A percentile compares a stretch with the other conserved stretches of the same genome.
Conservation (phyloP, 2,797 vertebrate species). For the Antennarius maculatus region DNA sequence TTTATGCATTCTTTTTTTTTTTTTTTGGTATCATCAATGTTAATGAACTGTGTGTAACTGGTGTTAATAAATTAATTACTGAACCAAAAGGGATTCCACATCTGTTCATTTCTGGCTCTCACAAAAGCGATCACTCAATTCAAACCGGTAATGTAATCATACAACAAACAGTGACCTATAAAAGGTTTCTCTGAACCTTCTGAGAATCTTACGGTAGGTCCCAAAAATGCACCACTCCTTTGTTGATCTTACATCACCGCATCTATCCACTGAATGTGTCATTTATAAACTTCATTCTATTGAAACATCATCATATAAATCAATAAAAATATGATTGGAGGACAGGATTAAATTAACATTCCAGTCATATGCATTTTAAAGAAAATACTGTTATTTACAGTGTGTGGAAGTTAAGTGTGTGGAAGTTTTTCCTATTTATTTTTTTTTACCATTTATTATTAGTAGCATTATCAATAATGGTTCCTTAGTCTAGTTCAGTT, state of each 20-base stretch:
- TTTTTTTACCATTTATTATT: no score
- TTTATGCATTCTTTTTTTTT: constrained; percentile 49
- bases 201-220: constrained; percentile 1
- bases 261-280: no score
- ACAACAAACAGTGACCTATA: not conserved
- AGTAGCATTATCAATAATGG: no score
- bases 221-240: not conserved
- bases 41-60: constrained; percentile 40
- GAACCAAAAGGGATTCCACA: constrained; percentile 19
- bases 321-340: no score
- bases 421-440: no score
- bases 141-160: not conserved
- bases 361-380: no score
- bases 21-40: constrained; percentile 52
- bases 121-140: not conserved
- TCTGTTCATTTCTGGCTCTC: constrained; percentile 24
- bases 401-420: no score
- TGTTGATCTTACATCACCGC: not conserved
- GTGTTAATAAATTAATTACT: constrained; percentile 67
- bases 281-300: no score
- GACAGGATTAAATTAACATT: no score
- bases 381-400: no score
- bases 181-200: not conserved
- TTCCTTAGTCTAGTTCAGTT: no score
- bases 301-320: no score